phyloP scores from a whole-genome alignment of 2,113 vertebrate species.

The Trichechus manatus region DNA sequence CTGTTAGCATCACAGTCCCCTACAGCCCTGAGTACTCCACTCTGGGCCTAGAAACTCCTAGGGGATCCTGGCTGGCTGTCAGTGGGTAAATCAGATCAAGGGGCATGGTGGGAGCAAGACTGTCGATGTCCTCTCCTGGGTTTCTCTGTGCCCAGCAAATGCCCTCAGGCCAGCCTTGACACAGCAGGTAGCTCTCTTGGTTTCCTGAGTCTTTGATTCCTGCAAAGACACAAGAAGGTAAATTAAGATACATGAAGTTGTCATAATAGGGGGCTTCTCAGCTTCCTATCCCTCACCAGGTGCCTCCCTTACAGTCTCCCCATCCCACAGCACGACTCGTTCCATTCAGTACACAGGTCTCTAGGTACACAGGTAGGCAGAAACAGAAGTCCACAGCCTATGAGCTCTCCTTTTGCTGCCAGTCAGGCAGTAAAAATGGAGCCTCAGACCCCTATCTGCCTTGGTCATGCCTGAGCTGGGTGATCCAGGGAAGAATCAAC shows the following conservation, averaged over 20 bases:
- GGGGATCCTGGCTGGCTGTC: conserved; percentile 56
- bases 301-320: neutral
- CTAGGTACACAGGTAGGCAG: neutral
- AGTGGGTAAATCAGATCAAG: conserved; percentile 62
- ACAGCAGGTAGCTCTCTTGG: conserved; percentile 63
- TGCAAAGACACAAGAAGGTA: conserved; percentile 77
- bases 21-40: conserved; percentile 45
- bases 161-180: conserved; percentile 61
- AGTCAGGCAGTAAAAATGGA: neutral
- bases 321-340: neutral
- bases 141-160: conserved; percentile 69
- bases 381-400: neutral
- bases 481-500: neutral
- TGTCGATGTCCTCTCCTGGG: conserved; percentile 62
- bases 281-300: neutral
- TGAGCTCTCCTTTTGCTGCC: neutral
- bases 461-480: neutral
- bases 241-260: conserved; percentile 67
- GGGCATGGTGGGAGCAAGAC: conserved; percentile 26
- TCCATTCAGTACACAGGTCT: neutral
- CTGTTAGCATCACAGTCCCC: conserved; percentile 15
- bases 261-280: neutral
- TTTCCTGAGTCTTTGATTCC: conserved; percentile 62
- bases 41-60: conserved; percentile 59
- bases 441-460: neutral